These are phyloP conservation scores for Keiferia lycopersicella DNA, from an alignment of 2,888 invertebrate species.

Conservation along the genomic window DNA sequence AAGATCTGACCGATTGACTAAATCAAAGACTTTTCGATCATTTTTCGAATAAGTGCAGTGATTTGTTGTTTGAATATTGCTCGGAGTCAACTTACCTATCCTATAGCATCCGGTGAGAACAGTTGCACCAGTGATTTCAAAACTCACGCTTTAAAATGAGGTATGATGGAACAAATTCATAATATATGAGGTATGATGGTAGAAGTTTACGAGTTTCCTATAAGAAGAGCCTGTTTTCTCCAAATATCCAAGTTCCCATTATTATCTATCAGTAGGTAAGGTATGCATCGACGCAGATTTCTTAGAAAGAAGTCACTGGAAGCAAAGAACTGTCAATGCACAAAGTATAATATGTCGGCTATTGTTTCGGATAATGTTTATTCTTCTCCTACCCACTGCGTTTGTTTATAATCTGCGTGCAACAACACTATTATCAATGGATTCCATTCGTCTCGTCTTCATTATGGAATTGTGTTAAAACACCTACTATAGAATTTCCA, in stretches of 20 bases:
- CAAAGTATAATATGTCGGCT: background rate
- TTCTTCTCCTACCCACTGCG: conserved; percentile 12
- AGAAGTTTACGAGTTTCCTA: no score
- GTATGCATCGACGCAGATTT: background rate
- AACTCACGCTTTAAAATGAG: no score
- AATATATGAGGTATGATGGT: no score
- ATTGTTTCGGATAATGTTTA: background rate
- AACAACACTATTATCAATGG: conserved; percentile 7
- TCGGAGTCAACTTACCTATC: no score
- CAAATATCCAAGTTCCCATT: no score
- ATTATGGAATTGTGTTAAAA: background rate
- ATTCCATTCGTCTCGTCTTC: background rate
- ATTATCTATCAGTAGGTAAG: no score
- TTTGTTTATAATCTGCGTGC: conserved; percentile 4
- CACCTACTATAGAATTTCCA: background rate
- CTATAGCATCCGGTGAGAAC: background rate
- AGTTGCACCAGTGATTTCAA: background rate
- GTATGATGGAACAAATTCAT: no score
- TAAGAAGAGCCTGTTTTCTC: no score
- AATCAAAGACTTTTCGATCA: background rate
- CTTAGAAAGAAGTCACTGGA: conserved; percentile 9
- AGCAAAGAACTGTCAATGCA: background rate
- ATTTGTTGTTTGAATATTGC: no score
- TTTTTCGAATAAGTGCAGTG: no score
- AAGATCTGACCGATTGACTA: background rate